These are phyloP conservation scores for Melitaea athalia DNA, from an alignment of 2,888 invertebrate species.

Conservation along the genomic window DNA sequence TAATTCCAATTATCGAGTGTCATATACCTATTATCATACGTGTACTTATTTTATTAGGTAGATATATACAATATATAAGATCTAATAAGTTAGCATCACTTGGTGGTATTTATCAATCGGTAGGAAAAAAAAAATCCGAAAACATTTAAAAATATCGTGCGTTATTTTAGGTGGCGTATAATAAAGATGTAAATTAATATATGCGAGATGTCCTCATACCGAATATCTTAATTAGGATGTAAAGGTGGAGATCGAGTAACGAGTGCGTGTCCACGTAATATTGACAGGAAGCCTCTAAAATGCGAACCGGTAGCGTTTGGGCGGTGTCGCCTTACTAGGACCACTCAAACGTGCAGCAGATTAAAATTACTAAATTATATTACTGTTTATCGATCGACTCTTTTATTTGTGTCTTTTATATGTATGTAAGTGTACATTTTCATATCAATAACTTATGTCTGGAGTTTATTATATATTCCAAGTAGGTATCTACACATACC, in stretches of 20 bases:
- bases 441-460: background rate
- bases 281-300: slow-evolving; percentile 68
- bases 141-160: background rate
- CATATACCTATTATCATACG: too few relatives aligned
- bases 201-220: slow-evolving; percentile 5
- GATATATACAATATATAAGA: too few relatives aligned
- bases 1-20: too few relatives aligned
- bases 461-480: too few relatives aligned
- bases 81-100: too few relatives aligned
- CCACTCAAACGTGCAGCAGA: slow-evolving; percentile 33
- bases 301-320: slow-evolving; percentile 77
- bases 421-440: background rate
- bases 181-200: background rate
- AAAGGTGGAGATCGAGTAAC: slow-evolving; percentile 56
- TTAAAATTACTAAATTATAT: slow-evolving; percentile 28
- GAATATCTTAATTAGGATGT: slow-evolving; percentile 37
- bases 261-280: slow-evolving; percentile 63
- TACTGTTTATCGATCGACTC: background rate
- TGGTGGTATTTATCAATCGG: too few relatives aligned
- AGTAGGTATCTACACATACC: too few relatives aligned
- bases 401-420: background rate
- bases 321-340: slow-evolving; percentile 66
- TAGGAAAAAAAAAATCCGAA: too few relatives aligned
- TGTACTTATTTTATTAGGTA: too few relatives aligned
- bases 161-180: background rate